Conservation (phyloP, 1,140 invertebrate species). For the Drosophila ohnishii region DNA sequence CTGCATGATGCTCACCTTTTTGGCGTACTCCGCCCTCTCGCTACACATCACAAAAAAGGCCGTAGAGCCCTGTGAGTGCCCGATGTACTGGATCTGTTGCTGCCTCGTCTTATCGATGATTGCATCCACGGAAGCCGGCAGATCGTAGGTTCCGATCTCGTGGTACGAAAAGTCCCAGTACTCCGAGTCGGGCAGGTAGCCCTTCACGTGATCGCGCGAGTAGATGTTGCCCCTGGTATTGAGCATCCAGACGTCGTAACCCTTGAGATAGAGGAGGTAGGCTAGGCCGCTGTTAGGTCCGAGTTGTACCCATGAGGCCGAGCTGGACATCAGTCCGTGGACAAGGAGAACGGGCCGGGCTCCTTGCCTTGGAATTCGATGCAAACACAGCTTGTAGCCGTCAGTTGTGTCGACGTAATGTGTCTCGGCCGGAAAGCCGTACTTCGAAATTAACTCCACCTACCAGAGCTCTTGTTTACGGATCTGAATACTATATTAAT, state of each 20-base stretch:
- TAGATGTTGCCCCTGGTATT: conserved; percentile 88
- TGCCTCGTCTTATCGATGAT: conserved; percentile 84
- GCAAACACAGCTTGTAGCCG: conserved; percentile 84
- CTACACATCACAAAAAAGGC: conserved; percentile 86
- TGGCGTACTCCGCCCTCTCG: conserved; percentile 87
- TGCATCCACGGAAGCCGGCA: conserved; percentile 87
- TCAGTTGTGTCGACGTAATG: conserved; percentile 84
- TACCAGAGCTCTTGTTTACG: not conserved
- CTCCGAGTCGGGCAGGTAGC: conserved; percentile 64
- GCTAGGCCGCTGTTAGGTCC: conserved; percentile 84
- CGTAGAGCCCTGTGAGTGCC: conserved; percentile 85
- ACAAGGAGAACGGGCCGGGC: conserved; percentile 85
- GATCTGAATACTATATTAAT: not conserved
- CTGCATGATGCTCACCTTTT: conserved; percentile 85
- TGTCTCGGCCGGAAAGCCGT: conserved; percentile 85
- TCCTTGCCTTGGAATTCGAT: conserved; percentile 69
- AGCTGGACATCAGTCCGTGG: conserved; percentile 86
- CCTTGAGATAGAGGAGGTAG: conserved; percentile 87
- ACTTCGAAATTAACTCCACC: conserved; percentile 80
- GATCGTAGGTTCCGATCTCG: conserved; percentile 88
- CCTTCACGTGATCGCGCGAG: conserved; percentile 84
- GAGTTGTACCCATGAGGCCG: conserved; percentile 85
- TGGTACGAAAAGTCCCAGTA: conserved; percentile 86
- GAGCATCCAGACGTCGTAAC: conserved; percentile 89
- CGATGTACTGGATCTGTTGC: conserved; percentile 82